These are phyloP conservation scores for Phymatocera aterrima DNA, from an alignment of 2,888 invertebrate species.

Conservation along the genomic window DNA sequence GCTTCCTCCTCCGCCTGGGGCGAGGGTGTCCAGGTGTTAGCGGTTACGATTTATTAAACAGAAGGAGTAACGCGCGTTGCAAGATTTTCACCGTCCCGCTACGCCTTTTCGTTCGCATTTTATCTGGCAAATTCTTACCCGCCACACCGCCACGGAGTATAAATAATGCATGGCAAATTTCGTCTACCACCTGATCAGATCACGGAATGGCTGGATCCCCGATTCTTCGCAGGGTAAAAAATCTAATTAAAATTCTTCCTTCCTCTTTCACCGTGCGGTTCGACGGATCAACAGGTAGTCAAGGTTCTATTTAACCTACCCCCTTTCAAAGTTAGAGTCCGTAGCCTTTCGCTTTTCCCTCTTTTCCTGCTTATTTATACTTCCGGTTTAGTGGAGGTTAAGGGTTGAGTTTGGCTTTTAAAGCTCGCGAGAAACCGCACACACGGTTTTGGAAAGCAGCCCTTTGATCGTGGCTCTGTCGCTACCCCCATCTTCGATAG, in stretches of 20 bases:
- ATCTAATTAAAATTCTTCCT: background rate
- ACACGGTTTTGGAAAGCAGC: constrained; percentile 8
- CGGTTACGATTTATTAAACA: constrained; percentile 29
- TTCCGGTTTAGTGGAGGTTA: constrained; percentile 8
- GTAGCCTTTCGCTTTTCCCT: constrained; percentile 1
- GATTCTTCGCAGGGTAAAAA: background rate
- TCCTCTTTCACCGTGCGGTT: background rate
- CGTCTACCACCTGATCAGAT: background rate
- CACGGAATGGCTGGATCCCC: background rate
- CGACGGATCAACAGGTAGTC: constrained; percentile 24
- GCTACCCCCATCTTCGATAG: background rate
- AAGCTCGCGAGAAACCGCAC: background rate
- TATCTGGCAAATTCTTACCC: background rate
- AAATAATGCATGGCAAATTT: constrained; percentile 6
- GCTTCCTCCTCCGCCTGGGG: background rate
- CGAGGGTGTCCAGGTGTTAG: constrained; percentile 19
- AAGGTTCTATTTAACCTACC: background rate
- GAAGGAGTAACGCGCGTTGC: background rate
- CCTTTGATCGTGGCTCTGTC: constrained; percentile 11
- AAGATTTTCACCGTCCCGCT: background rate
- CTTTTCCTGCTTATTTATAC: background rate
- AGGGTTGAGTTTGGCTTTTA: constrained; percentile 16
- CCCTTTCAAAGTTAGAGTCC: background rate
- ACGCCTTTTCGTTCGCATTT: constrained; percentile 24
- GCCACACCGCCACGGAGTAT: background rate